A percentile compares a stretch with the other conserved stretches of the same genome.
phyloP scores from a whole-genome alignment of 2,113 vertebrate genomes.

The Mus pahari region DNA sequence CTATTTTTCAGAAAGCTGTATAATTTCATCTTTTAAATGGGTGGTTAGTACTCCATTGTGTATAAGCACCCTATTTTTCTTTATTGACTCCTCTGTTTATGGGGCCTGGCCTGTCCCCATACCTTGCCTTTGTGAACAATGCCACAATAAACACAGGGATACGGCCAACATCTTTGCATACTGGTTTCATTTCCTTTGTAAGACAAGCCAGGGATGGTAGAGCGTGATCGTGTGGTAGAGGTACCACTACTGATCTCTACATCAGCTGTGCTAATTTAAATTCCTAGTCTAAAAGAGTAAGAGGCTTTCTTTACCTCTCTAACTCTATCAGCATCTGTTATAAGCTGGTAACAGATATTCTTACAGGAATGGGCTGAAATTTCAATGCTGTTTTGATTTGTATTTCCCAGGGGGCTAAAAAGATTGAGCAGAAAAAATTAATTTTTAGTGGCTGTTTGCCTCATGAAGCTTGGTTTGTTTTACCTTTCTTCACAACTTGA shows the following conservation, averaged over 20 bases:
- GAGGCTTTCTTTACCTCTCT: background rate
- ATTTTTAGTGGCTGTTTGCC: slow-evolving; percentile 4
- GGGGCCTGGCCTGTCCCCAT: background rate
- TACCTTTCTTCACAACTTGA: slow-evolving; percentile 25
- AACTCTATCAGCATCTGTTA: background rate
- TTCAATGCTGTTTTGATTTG: background rate
- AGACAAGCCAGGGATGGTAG: background rate
- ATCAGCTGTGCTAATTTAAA: background rate
- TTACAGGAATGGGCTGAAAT: background rate
- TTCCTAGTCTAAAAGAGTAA: background rate
- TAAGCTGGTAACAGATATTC: background rate
- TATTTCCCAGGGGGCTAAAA: background rate
- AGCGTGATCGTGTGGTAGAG: background rate
- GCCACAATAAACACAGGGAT: background rate
- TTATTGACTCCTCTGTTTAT: background rate
- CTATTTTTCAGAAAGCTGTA: background rate
- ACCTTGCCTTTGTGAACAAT: background rate
- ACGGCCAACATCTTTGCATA: background rate
- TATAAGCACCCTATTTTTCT: background rate
- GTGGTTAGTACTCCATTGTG: background rate
- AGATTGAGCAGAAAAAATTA: slow-evolving; percentile 22
- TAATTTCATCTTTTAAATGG: background rate
- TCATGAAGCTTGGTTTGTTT: background rate
- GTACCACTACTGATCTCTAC: too few relatives aligned
- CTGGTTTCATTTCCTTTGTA: background rate